phyloP scores from a whole-genome alignment of 2,113 vertebrate genomes.

The Aspiorhynchus laticeps region DNA sequence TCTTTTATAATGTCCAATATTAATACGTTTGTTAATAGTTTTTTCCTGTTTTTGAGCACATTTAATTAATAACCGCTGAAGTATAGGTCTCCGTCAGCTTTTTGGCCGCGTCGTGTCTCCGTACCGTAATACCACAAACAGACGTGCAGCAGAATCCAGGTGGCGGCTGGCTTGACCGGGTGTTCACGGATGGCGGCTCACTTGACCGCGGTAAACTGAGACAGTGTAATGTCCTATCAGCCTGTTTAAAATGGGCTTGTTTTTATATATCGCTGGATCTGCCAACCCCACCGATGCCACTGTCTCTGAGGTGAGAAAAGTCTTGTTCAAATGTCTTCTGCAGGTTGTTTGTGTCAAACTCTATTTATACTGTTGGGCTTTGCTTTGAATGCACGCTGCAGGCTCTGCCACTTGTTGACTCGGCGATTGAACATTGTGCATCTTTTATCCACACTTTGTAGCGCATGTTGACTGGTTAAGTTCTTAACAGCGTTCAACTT shows the following conservation, averaged over 20 bases:
- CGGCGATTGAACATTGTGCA: neutral
- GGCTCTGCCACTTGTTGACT: constrained; percentile 11
- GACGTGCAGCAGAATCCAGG: too few species aligned
- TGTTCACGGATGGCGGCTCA: too few species aligned
- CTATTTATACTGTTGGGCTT: constrained; percentile 15
- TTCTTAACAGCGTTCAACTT: neutral
- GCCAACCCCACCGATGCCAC: constrained; percentile 70
- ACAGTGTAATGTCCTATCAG: constrained; percentile 50
- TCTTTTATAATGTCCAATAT: too few species aligned
- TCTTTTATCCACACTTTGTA: neutral
- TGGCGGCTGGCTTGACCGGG: too few species aligned
- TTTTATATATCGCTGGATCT: constrained; percentile 71
- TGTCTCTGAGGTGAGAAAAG: constrained; percentile 71
- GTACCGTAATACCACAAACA: too few species aligned
- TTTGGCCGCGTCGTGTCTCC: too few species aligned
- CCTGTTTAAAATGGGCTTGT: constrained; percentile 72
- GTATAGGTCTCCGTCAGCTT: too few species aligned
- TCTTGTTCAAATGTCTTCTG: neutral
- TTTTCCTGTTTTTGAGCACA: too few species aligned
- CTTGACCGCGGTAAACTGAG: too few species aligned
- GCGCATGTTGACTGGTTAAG: neutral
- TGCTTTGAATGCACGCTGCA: neutral
- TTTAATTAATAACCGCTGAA: too few species aligned
- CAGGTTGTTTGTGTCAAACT: constrained; percentile 3
- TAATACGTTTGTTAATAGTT: too few species aligned